Base-by-base conservation (phyloP, 1,140 invertebrate genomes). In the Drosophila cardini region DNA sequence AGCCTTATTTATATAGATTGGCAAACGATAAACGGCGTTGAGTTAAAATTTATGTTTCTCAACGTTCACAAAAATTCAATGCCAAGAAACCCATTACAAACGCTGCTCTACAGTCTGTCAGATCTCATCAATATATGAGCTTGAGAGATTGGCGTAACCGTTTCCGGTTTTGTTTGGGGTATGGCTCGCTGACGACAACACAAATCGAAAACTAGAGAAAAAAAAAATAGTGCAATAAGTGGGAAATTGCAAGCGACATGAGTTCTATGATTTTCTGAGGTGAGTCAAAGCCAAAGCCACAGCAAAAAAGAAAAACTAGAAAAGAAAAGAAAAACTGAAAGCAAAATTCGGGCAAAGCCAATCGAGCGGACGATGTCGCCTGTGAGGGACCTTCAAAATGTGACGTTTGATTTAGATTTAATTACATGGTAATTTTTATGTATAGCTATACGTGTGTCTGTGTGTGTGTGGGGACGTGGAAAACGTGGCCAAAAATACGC, bases 351-450 rank as follows among this genome's bases (percentile, higher is more conserved):
- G 67, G 42, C 84, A 83, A 62, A 87, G 68, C 83, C 83, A 89
- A 87, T 87, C 83, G 83, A 87, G 83, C 84, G 76, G 43, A 80
- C 63, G 64, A 79, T 67, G 63, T 68, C 61, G 72, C 64, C 53
- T 36, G 38, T 46, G 69, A 34, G 57, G 52, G 82, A 86, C 83
- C 84, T 87, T 87, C 83, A 87, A 77, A 87, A 87, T 89, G 83
- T 87, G 83, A 87, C 83, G 83, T 87, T 87, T 89, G 80, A 87
- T 87, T 87, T 87, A 87, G 83, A 87, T 87, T 87, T 87, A 87
- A 87, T 87, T 87, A 87, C 83, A 87, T 87, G 83, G 83, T 72
- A 86, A 76, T 65, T 82, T 75, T 78, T 77, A 9, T 67, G 52
- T 32, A 52, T 26, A 43, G 13, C 21, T 26, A 21, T 21, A 3